Percentiles rank a stretch among this genome's conserved stretches.
Evolutionary conservation across 2,888 invertebrate species (phyloP).

Genomic region (Conops quadrifasciatus): DNA sequence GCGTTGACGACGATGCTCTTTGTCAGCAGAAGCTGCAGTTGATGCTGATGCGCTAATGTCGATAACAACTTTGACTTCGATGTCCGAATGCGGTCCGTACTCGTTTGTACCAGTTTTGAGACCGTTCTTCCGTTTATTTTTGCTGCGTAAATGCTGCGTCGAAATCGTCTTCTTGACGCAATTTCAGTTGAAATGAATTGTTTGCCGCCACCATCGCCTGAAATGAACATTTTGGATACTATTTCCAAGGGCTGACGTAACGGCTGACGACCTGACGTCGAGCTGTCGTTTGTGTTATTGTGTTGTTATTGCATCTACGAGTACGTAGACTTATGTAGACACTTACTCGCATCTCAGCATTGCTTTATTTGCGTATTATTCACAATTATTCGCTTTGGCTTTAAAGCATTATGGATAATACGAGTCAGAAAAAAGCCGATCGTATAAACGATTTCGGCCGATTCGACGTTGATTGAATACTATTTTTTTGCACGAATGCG

Average conservation of each 20-base stretch:
- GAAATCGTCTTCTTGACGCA: too few species aligned
- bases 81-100: neutral
- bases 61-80: neutral
- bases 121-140: neutral
- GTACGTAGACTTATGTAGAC: neutral
- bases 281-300: neutral
- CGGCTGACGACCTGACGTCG: neutral
- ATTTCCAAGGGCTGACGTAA: neutral
- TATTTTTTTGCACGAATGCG: neutral
- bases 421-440: too few species aligned
- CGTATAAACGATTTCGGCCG: neutral
- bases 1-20: neutral
- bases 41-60: neutral
- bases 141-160: too few species aligned
- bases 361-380: neutral
- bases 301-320: neutral
- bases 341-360: neutral
- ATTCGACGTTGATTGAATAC: conserved; percentile 18
- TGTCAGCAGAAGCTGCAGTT: too few species aligned
- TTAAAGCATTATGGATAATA: too few species aligned
- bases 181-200: neutral
- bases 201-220: neutral
- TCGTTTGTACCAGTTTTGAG: neutral
- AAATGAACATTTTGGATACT: neutral
- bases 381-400: neutral